Percentiles rank a stretch among this genome's conserved stretches.
Conservation (phyloP, 2,797 vertebrate species). For the Monodelphis domestica region DNA sequence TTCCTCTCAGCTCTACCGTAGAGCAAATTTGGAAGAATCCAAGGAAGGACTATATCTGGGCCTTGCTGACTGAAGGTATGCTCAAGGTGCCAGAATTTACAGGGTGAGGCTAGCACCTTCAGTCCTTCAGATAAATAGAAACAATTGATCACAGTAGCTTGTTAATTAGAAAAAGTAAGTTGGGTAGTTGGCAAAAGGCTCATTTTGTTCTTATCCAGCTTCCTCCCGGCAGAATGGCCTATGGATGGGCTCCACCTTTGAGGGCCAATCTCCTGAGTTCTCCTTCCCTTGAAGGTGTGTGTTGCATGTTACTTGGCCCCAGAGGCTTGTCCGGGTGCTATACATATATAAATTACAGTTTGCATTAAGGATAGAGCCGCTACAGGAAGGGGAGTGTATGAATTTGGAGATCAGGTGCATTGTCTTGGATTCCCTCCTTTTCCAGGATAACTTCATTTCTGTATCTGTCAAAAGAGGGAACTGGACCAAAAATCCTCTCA, state of each 20-base stretch:
- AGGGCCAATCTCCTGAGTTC: neutral
- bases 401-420: neutral
- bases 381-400: neutral
- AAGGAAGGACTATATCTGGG: neutral
- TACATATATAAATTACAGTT: neutral
- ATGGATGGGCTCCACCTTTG: neutral
- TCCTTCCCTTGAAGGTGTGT: neutral
- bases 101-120: neutral
- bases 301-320: neutral
- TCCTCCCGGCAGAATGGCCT: neutral
- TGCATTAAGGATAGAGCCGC: neutral
- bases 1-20: constrained; percentile 36
- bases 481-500: neutral
- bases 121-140: neutral
- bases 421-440: neutral
- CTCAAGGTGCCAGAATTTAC: neutral
- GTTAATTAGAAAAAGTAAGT: neutral
- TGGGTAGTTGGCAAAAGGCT: neutral
- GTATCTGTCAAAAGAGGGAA: neutral
- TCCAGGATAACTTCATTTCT: neutral
- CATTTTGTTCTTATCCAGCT: neutral
- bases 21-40: neutral
- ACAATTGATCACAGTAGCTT: neutral
- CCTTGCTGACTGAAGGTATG: neutral
- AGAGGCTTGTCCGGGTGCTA: neutral